These are phyloP conservation scores for Paelopatides confundens DNA, from an alignment of 53 echinoderm and acorn worm genomes.

Conservation along the genomic window DNA sequence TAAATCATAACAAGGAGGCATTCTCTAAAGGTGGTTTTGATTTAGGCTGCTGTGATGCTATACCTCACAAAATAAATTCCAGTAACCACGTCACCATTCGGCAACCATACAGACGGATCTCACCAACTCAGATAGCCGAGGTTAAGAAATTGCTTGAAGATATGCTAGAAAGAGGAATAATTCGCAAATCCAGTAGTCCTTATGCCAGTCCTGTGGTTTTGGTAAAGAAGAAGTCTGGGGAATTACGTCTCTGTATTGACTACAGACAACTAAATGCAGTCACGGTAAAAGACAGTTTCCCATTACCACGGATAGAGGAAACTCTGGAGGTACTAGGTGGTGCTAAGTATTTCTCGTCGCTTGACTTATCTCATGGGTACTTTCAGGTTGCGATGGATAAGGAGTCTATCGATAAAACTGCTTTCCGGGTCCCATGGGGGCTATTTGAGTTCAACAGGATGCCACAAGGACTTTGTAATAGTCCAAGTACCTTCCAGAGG, in stretches of 20 bases:
- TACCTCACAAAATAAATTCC: conserved; percentile 15
- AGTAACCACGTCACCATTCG: background rate
- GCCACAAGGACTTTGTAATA: conserved; percentile 46
- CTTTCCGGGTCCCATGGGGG: conserved; percentile 51
- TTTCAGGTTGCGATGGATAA: conserved; percentile 54
- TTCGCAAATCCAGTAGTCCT: conserved; percentile 33
- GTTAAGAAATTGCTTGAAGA: conserved; percentile 16
- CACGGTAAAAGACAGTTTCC: conserved; percentile 58
- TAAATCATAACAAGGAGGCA: background rate
- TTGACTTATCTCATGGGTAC: conserved; percentile 52
- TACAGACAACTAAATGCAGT: conserved; percentile 49
- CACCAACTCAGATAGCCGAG: conserved; percentile 23
- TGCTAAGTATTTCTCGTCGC: conserved; percentile 32
- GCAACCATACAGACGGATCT: conserved; percentile 18
- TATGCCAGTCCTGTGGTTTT: conserved; percentile 60
- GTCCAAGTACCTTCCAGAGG: conserved; percentile 49
- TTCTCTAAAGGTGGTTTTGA: conserved; percentile 32
- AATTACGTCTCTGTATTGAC: conserved; percentile 58
- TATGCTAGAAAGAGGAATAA: conserved; percentile 23
- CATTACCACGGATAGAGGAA: conserved; percentile 58
- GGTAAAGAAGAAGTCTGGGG: conserved; percentile 48
- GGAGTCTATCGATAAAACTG: background rate
- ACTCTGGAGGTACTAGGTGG: conserved; percentile 33
- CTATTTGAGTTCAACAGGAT: conserved; percentile 41
- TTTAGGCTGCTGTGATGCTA: conserved; percentile 13